Conservation (phyloP, 1,140 invertebrate species). For the Caenorhabditis briggsae region DNA sequence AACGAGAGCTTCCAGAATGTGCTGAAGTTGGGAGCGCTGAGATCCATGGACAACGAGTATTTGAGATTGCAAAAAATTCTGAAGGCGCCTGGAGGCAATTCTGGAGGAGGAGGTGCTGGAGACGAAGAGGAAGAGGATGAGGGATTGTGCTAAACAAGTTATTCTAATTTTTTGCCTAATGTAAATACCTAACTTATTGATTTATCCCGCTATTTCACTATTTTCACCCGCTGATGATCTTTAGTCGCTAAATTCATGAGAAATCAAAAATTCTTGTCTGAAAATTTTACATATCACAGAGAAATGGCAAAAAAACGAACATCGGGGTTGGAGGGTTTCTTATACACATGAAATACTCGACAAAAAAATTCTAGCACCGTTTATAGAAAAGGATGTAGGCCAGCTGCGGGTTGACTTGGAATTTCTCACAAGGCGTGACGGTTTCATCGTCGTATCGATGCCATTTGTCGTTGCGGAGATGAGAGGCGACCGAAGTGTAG, state of each 20-base stretch:
- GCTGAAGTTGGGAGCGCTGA: conserved; percentile 58
- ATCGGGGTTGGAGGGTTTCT: too few species aligned
- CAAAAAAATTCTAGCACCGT: neutral
- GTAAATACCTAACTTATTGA: neutral
- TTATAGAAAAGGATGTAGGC: conserved; percentile 46
- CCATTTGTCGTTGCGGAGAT: conserved; percentile 4
- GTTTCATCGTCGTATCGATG: conserved; percentile 19
- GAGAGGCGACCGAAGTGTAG: conserved; percentile 9
- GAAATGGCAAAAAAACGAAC: too few species aligned
- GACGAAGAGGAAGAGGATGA: conserved; percentile 56
- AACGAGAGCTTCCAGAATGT: conserved; percentile 63
- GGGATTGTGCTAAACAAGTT: conserved; percentile 1
- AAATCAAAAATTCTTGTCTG: too few species aligned
- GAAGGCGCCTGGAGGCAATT: conserved; percentile 55
- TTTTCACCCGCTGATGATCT: neutral
- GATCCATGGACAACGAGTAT: conserved; percentile 69
- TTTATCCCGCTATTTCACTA: neutral
- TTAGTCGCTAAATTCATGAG: too few species aligned
- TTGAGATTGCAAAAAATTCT: conserved; percentile 63
- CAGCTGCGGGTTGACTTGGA: neutral
- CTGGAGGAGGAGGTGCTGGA: neutral
- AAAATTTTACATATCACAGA: too few species aligned
- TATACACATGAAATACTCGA: too few species aligned
- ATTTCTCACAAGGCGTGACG: neutral
- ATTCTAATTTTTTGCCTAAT: neutral